Evolutionary conservation across 2,888 invertebrate genomes (phyloP).

Genomic region (Papilio demoleus): DNA sequence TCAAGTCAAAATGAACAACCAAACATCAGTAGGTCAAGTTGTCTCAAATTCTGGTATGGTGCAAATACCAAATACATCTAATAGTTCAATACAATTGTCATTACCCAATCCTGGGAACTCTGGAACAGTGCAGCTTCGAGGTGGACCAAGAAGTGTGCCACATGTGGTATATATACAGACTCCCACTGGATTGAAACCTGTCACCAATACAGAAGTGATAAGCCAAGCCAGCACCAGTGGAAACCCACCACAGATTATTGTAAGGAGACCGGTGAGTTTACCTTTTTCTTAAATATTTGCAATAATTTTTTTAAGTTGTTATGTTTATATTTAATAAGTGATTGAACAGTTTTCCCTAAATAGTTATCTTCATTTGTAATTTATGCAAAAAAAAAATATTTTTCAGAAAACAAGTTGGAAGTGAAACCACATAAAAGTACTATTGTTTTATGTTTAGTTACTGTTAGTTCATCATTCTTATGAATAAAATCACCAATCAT

Average conservation of each 20-base stretch:
- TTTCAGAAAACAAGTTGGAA: not conserved
- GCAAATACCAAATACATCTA: conserved; percentile 72
- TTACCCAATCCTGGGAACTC: conserved; percentile 55
- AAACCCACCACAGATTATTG: conserved; percentile 80
- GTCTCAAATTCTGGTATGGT: conserved; percentile 66
- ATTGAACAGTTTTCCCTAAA: not conserved
- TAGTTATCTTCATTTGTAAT: not conserved
- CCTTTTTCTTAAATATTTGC: conserved; percentile 22
- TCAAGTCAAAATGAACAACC: conserved; percentile 69
- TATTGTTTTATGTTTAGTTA: not conserved
- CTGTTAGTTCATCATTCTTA: too few species aligned
- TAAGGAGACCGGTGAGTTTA: conserved; percentile 80
- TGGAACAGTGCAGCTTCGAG: conserved; percentile 63
- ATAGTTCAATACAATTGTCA: conserved; percentile 69
- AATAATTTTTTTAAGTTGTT: not conserved
- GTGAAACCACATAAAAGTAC: too few species aligned
- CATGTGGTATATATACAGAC: conserved; percentile 85
- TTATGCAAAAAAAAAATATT: not conserved
- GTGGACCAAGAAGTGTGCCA: conserved; percentile 71
- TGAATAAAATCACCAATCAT: too few species aligned
- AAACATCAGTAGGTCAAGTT: conserved; percentile 67
- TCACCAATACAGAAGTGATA: conserved; percentile 75
- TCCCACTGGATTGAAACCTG: conserved; percentile 77
- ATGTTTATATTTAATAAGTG: not conserved
- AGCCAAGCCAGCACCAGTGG: conserved; percentile 78